phyloP scores from a whole-genome alignment of 2,113 vertebrate species.

The Quiscalus mexicanus region DNA sequence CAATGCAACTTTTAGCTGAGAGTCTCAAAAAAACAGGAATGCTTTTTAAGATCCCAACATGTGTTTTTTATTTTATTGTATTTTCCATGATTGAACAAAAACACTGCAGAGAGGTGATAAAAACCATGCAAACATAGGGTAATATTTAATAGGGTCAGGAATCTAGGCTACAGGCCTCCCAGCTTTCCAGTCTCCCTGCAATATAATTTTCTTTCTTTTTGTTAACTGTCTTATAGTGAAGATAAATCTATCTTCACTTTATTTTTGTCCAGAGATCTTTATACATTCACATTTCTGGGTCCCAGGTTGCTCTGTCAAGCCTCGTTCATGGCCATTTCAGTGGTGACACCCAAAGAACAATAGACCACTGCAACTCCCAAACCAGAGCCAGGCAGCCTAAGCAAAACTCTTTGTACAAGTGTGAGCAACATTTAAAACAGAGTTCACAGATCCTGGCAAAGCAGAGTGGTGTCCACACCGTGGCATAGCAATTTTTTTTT shows the following conservation, averaged over 20 bases:
- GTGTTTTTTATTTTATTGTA: slow-evolving; percentile 17
- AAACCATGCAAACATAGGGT: neutral
- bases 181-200: neutral
- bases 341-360: neutral
- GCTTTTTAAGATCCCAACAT: neutral
- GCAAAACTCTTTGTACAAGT: neutral
- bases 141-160: neutral
- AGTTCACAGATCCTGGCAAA: neutral
- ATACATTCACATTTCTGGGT: neutral
- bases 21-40: neutral
- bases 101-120: neutral
- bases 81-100: neutral
- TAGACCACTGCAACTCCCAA: neutral
- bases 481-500: neutral
- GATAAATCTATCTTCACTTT: neutral
- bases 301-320: neutral
- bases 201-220: neutral
- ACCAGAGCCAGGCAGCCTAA: neutral
- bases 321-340: neutral
- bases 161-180: neutral
- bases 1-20: neutral
- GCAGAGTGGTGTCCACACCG: neutral
- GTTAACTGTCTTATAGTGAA: neutral
- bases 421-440: neutral
- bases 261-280: neutral